These are phyloP conservation scores for Gephyroberyx darwinii DNA, from an alignment of 2,797 vertebrate species.

Conservation along the genomic window DNA sequence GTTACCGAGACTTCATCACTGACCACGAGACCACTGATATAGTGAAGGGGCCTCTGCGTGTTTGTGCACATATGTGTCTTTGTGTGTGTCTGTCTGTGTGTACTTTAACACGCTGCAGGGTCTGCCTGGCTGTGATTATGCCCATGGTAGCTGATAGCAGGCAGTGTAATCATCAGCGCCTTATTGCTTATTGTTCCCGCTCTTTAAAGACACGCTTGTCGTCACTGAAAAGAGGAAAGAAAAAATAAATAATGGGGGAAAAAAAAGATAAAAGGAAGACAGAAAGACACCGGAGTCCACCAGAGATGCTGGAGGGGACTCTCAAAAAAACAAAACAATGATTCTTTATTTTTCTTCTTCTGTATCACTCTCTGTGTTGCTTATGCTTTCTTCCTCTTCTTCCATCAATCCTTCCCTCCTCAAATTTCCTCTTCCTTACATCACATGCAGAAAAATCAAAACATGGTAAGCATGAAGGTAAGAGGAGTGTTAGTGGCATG, in stretches of 20 bases:
- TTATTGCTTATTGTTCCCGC: constrained; percentile 48
- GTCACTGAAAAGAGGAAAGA: constrained; percentile 30
- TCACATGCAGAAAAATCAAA: constrained; percentile 43
- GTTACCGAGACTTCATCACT: no score
- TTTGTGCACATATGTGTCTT: constrained; percentile 28
- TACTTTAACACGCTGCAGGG: constrained; percentile 17
- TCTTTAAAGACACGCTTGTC: constrained; percentile 47
- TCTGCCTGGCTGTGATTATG: constrained; percentile 55
- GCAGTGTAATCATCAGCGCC: constrained; percentile 48
- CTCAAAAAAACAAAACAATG: background rate
- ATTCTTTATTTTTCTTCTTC: background rate
- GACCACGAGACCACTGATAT: no score
- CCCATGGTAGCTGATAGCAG: constrained; percentile 49
- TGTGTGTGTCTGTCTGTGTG: background rate
- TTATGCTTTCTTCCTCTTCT: background rate
- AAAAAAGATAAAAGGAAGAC: constrained; percentile 10
- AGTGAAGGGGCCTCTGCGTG: no score
- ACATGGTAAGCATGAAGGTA: constrained; percentile 32
- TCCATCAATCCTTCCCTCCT: background rate
- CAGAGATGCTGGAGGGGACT: constrained; percentile 40
- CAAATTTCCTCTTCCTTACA: constrained; percentile 44
- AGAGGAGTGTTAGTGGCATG: constrained; percentile 45
- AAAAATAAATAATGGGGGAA: constrained; percentile 34
- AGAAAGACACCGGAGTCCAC: constrained; percentile 24
- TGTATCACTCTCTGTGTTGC: background rate